Evolutionary conservation across 2,797 vertebrate genomes (phyloP).

Genomic region (Poecilia picta): DNA sequence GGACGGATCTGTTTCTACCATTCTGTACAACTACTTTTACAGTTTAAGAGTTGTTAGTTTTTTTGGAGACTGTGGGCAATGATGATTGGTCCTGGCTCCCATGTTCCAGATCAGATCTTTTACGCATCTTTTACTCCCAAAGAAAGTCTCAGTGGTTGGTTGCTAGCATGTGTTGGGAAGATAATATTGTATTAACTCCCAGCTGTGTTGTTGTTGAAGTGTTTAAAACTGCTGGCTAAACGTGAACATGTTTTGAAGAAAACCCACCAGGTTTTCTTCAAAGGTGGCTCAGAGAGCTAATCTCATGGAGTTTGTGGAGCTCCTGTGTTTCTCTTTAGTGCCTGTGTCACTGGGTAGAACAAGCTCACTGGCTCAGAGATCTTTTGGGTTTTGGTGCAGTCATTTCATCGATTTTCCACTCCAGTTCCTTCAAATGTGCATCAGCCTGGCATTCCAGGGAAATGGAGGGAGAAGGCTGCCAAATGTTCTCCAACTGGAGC

Average conservation of each 20-base stretch:
- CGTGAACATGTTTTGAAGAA: neutral
- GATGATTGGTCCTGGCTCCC: neutral
- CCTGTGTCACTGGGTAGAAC: conserved; percentile 29
- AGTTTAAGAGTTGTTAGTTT: neutral
- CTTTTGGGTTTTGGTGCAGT: conserved; percentile 61
- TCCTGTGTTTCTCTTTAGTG: conserved; percentile 14
- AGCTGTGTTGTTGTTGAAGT: neutral
- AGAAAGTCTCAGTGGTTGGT: neutral
- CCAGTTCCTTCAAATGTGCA: conserved; percentile 72
- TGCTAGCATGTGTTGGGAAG: neutral
- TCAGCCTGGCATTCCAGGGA: conserved; percentile 62
- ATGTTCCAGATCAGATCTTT: neutral
- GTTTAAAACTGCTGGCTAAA: neutral
- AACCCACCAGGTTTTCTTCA: neutral
- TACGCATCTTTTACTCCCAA: neutral
- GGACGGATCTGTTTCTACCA: neutral
- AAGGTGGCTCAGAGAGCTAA: neutral
- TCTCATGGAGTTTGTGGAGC: neutral
- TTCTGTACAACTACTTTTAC: neutral
- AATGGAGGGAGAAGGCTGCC: conserved; percentile 49
- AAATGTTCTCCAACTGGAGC: conserved; percentile 26
- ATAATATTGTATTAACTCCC: neutral
- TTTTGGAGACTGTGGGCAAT: neutral
- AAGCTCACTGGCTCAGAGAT: conserved; percentile 52
- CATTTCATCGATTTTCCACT: conserved; percentile 76